phyloP scores from a whole-genome alignment of 1,140 invertebrate species.

The Papilio polytes region DNA sequence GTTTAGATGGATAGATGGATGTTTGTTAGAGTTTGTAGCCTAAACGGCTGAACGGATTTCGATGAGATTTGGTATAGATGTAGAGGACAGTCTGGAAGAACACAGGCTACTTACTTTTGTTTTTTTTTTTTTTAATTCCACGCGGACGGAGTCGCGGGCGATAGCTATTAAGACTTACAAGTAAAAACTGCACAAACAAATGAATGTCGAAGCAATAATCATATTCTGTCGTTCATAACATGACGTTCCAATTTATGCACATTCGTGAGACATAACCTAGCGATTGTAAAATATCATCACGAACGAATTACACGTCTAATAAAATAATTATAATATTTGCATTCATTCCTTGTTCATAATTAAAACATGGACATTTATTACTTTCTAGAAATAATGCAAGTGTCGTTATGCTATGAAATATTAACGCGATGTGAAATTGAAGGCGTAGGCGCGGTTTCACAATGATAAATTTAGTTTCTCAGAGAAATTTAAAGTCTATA shows the following conservation, averaged over 20 bases:
- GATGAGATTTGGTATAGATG: too few species aligned
- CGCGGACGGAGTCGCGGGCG: too few species aligned
- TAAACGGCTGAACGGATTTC: too few species aligned
- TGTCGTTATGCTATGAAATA: constrained; percentile 31
- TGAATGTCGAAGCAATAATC: constrained; percentile 41
- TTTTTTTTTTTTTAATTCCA: too few species aligned
- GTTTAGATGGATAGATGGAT: too few species aligned
- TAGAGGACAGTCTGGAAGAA: too few species aligned
- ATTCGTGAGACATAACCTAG: constrained; percentile 51
- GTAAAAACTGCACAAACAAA: constrained; percentile 48
- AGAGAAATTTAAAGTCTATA: background rate
- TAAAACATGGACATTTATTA: constrained; percentile 41
- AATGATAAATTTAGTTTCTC: constrained; percentile 26
- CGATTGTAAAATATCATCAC: constrained; percentile 50
- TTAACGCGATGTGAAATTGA: constrained; percentile 34
- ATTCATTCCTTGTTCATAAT: constrained; percentile 53
- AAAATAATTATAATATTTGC: constrained; percentile 47
- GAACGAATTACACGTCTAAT: constrained; percentile 37
- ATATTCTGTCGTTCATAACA: constrained; percentile 38
- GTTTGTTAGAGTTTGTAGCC: too few species aligned
- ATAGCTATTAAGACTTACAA: too few species aligned
- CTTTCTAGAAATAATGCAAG: constrained; percentile 42
- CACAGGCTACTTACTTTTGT: too few species aligned
- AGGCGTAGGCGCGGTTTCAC: constrained; percentile 31
- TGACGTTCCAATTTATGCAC: constrained; percentile 48